Evolutionary conservation across 2,888 invertebrate genomes (phyloP).

Genomic region (Habrosyne pyritoides): DNA sequence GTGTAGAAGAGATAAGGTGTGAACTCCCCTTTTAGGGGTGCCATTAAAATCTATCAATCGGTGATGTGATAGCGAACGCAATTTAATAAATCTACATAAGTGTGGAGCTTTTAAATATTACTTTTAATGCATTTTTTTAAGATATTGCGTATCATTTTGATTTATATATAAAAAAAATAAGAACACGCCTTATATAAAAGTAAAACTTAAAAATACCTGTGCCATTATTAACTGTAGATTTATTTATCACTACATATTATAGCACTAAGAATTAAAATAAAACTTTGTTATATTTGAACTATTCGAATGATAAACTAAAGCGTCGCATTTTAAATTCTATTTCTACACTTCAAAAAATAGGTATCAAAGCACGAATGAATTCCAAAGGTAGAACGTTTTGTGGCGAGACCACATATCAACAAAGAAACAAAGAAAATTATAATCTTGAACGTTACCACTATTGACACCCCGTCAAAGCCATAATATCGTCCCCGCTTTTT

Average conservation of each 20-base stretch:
- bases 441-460: conserved; percentile 56
- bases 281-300: no score
- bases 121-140: no score
- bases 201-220: no score
- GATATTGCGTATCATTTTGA: no score
- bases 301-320: no score
- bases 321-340: no score
- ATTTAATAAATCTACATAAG: neutral
- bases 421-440: conserved; percentile 66
- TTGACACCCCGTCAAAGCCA: conserved; percentile 66
- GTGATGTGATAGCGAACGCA: conserved; percentile 19
- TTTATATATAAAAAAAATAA: no score
- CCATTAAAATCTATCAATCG: conserved; percentile 50
- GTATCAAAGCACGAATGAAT: neutral
- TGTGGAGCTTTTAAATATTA: neutral
- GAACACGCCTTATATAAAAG: no score
- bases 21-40: conserved; percentile 49
- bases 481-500: conserved; percentile 50
- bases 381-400: neutral
- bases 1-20: conserved; percentile 65
- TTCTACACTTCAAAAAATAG: neutral
- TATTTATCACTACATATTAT: no score
- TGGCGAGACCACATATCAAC: conserved; percentile 15
- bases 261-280: no score
- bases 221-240: no score